Conservation (phyloP, 1,140 invertebrate species). For the Pseudomyrmex gracilis region DNA sequence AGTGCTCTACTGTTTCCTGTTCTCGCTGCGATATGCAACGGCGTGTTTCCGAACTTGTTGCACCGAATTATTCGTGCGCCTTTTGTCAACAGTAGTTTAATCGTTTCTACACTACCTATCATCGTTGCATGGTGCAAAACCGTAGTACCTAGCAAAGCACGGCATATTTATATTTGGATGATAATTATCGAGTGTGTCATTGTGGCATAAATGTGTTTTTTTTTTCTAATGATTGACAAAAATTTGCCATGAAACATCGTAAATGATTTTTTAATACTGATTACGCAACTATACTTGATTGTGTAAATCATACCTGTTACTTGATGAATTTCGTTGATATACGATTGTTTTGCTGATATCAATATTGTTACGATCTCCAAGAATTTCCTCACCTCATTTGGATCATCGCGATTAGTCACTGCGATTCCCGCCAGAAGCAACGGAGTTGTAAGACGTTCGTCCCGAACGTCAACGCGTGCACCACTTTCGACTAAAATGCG, state of each 20-base stretch:
- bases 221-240: no score
- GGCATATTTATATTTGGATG: no score
- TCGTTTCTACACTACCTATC: constrained; percentile 50
- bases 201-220: not conserved
- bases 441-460: constrained; percentile 39
- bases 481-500: constrained; percentile 59
- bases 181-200: no score
- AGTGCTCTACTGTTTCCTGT: constrained; percentile 28
- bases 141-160: constrained; percentile 41
- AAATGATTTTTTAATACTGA: not conserved
- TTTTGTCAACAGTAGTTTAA: constrained; percentile 28
- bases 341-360: constrained; percentile 17
- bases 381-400: constrained; percentile 60
- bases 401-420: constrained; percentile 12
- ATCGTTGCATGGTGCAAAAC: constrained; percentile 52
- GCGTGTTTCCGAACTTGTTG: constrained; percentile 41
- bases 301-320: constrained; percentile 52
- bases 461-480: constrained; percentile 47
- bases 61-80: constrained; percentile 51
- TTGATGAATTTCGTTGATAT: constrained; percentile 13
- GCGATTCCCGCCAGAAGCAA: constrained; percentile 58
- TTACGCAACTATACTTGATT: not conserved
- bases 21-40: constrained; percentile 60
- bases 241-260: not conserved
- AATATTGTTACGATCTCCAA: constrained; percentile 56